Conservation (phyloP, 1,140 invertebrate genomes). For the Dufourea novaeangliae region DNA sequence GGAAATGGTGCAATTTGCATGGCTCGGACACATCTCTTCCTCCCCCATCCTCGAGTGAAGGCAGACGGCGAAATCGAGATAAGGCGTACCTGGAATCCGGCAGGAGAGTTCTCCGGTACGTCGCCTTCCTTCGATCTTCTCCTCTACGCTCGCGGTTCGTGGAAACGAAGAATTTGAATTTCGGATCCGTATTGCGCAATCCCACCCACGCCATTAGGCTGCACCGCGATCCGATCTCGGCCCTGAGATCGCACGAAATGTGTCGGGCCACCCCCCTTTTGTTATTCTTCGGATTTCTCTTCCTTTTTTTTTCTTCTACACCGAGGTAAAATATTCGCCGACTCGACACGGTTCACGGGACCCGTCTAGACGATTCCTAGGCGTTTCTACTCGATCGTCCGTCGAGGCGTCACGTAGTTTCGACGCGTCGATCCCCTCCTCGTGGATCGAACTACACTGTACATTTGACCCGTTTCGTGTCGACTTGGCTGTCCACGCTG, state of each 20-base stretch:
- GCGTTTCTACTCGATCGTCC: not conserved
- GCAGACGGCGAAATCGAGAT: conserved; percentile 64
- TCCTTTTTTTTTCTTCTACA: no score
- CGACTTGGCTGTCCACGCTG: no score
- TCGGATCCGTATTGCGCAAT: conserved; percentile 65
- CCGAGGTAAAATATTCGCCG: conserved; percentile 14
- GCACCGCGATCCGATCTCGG: conserved; percentile 19
- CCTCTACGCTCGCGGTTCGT: conserved; percentile 35
- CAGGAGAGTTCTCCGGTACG: conserved; percentile 38
- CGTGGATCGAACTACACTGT: no score
- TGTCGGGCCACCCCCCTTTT: not conserved
- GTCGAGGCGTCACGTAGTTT: not conserved
- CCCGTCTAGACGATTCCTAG: not conserved
- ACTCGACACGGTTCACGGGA: not conserved
- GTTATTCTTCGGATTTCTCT: conserved; percentile 10
- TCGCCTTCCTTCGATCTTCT: conserved; percentile 25
- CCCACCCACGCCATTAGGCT: conserved; percentile 60
- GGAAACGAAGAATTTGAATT: conserved; percentile 63
- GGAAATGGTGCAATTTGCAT: conserved; percentile 68
- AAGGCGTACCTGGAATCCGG: conserved; percentile 60
- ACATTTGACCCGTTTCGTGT: no score
- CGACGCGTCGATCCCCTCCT: no score
- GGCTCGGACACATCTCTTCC: conserved; percentile 29
- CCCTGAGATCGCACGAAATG: conserved; percentile 44
- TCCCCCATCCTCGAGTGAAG: conserved; percentile 19